Conservation (phyloP, 53 echinoderm and acorn worm genomes). For the Luidia sarsii region DNA sequence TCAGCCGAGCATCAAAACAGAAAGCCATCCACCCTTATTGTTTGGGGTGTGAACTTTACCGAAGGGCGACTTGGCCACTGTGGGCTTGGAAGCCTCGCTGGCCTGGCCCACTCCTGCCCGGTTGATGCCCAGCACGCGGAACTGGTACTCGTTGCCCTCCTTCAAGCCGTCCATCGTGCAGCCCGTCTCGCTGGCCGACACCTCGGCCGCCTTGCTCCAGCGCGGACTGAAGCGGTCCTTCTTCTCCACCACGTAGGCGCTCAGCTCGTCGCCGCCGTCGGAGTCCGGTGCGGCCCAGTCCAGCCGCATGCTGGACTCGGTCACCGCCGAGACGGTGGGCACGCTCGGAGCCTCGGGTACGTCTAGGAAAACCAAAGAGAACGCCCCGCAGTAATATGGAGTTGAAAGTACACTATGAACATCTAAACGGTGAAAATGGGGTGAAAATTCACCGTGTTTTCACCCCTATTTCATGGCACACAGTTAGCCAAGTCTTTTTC, state of each 20-base stretch:
- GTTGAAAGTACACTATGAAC: too few species aligned
- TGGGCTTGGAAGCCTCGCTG: conserved; percentile 68
- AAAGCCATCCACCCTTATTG: too few species aligned
- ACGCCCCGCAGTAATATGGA: not conserved
- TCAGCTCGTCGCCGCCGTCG: conserved; percentile 82
- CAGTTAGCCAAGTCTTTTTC: too few species aligned
- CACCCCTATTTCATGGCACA: too few species aligned
- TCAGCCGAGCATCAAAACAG: too few species aligned
- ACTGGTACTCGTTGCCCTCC: conserved; percentile 89
- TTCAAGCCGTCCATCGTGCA: conserved; percentile 73
- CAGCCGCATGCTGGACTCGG: conserved; percentile 71
- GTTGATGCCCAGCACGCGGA: conserved; percentile 81
- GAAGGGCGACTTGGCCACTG: conserved; percentile 54
- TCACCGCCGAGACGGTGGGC: conserved; percentile 77
- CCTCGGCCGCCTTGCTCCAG: conserved; percentile 77
- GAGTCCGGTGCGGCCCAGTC: conserved; percentile 77
- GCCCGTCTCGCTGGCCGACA: conserved; percentile 54
- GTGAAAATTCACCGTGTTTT: too few species aligned
- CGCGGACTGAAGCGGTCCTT: conserved; percentile 88
- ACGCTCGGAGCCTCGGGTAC: conserved; percentile 69
- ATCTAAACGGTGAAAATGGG: too few species aligned
- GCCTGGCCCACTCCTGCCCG: conserved; percentile 88
- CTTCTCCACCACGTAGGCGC: conserved; percentile 83
- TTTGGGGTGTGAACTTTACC: too few species aligned
- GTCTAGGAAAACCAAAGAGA: conserved; percentile 43